Evolutionary conservation across 2,888 invertebrate genomes (phyloP).

Genomic region (Erpobdella octoculata): DNA sequence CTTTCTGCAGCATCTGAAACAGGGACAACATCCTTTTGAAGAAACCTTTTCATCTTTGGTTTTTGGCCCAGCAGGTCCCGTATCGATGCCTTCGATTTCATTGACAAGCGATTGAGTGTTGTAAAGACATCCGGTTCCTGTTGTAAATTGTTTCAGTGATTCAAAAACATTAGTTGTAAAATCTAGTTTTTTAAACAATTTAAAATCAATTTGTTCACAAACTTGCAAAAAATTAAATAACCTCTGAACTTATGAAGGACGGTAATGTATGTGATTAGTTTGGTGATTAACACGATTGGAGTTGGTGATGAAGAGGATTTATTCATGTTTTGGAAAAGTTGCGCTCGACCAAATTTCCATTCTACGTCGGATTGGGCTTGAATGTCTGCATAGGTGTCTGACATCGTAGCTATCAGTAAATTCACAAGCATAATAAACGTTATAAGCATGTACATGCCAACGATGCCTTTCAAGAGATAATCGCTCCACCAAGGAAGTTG

Average conservation of each 20-base stretch:
- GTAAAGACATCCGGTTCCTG: constrained; percentile 47
- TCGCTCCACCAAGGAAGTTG: constrained; percentile 53
- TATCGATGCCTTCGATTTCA: constrained; percentile 46
- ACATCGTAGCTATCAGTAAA: constrained; percentile 99
- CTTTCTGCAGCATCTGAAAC: too few species aligned
- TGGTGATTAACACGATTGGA: constrained; percentile 90
- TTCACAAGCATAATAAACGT: constrained; percentile 95
- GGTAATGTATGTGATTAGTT: constrained; percentile 49
- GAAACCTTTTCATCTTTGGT: background rate
- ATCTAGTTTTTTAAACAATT: too few species aligned
- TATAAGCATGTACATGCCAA: constrained; percentile 94
- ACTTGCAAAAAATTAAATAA: constrained; percentile 3
- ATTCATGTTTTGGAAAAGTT: constrained; percentile 96
- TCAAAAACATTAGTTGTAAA: too few species aligned
- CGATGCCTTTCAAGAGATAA: constrained; percentile 59
- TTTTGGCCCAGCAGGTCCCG: background rate
- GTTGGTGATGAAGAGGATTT: constrained; percentile 91
- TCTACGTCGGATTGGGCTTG: constrained; percentile 99
- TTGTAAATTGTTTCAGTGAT: background rate
- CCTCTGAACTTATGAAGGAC: constrained; percentile 45
- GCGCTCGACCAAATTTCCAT: constrained; percentile 98
- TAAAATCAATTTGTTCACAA: too few species aligned
- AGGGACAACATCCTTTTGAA: constrained; percentile 8
- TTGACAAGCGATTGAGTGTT: constrained; percentile 45
- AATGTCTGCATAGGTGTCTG: constrained; percentile 97